Percentiles rank a stretch among this genome's conserved stretches.
Evolutionary conservation across 2,113 vertebrate species (phyloP).

Genomic region (Paracanthobrama guichenoti): DNA sequence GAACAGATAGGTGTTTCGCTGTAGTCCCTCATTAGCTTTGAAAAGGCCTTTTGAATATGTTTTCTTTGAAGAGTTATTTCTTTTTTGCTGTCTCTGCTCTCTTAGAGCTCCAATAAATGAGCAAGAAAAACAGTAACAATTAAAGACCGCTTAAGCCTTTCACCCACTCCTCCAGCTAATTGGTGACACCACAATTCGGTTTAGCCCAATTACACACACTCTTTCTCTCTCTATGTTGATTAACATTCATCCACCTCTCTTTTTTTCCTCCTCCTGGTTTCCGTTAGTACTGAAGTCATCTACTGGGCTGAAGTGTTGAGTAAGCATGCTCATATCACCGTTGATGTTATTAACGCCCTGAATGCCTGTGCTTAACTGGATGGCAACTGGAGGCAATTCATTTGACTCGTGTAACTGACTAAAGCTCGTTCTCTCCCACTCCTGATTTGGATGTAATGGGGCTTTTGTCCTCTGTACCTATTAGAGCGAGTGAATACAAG

Average conservation of each 20-base stretch:
- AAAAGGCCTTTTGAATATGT: constrained; percentile 34
- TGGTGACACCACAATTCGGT: constrained; percentile 53
- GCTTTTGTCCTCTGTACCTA: constrained; percentile 18
- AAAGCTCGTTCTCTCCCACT: constrained; percentile 3
- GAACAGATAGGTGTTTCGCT: constrained; percentile 24
- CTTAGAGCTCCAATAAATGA: constrained; percentile 35
- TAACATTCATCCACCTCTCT: constrained; percentile 63
- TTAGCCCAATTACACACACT: constrained; percentile 46
- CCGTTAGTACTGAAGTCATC: constrained; percentile 30
- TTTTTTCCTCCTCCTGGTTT: constrained; percentile 26
- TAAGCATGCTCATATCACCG: not conserved
- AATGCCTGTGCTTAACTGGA: not conserved
- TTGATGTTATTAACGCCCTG: constrained; percentile 12
- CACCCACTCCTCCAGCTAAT: constrained; percentile 49
- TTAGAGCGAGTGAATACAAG: constrained; percentile 22
- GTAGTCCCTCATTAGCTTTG: constrained; percentile 49
- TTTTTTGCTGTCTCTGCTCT: constrained; percentile 13
- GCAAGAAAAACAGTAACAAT: constrained; percentile 50
- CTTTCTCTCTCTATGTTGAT: constrained; percentile 58
- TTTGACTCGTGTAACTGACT: constrained; percentile 17
- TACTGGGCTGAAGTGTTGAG: constrained; percentile 30
- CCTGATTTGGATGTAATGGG: constrained; percentile 13
- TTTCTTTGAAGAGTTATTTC: constrained; percentile 44
- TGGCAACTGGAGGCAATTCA: not conserved
- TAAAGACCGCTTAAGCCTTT: constrained; percentile 45